These are phyloP conservation scores for Priapulus caudatus DNA, from an alignment of 2,888 invertebrate genomes.

Conservation along the genomic window DNA sequence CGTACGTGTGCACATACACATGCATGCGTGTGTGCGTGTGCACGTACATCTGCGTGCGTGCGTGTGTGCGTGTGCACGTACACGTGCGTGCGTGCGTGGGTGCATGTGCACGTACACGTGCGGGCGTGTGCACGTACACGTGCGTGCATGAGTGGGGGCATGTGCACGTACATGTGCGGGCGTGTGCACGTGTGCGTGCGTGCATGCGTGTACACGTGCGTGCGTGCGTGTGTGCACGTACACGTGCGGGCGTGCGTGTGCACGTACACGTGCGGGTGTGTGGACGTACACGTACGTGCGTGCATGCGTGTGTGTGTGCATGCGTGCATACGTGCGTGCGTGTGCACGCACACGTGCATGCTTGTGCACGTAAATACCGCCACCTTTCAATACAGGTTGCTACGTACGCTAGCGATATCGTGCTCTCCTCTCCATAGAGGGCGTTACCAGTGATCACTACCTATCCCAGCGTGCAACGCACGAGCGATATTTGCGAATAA, in stretches of 20 bases:
- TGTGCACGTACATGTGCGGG: conserved; percentile 1
- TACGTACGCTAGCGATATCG: too few relatives aligned
- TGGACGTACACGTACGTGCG: too few relatives aligned
- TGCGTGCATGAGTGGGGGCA: neutral
- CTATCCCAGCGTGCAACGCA: too few relatives aligned
- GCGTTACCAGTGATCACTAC: too few relatives aligned
- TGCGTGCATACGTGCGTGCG: conserved; percentile 3
- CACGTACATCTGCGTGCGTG: conserved; percentile 1
- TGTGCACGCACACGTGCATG: conserved; percentile 3
- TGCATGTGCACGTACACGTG: neutral
- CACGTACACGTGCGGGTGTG: too few relatives aligned
- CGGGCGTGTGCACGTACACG: neutral
- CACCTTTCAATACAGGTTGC: too few relatives aligned
- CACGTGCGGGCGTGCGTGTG: too few relatives aligned
- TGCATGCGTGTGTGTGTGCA: conserved; percentile 3
- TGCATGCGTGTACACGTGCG: conserved; percentile 3
- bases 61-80: conserved; percentile 3
- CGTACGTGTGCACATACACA: conserved; percentile 3
- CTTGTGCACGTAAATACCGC: too few relatives aligned
- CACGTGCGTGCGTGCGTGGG: neutral
- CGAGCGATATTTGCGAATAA: too few relatives aligned
- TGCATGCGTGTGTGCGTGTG: conserved; percentile 3
- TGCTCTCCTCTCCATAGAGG: too few relatives aligned
- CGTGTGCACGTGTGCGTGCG: conserved; percentile 3
- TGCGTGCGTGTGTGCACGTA: too few relatives aligned